phyloP scores from a whole-genome alignment of 1,140 invertebrate species.

The Drosophila miranda region DNA sequence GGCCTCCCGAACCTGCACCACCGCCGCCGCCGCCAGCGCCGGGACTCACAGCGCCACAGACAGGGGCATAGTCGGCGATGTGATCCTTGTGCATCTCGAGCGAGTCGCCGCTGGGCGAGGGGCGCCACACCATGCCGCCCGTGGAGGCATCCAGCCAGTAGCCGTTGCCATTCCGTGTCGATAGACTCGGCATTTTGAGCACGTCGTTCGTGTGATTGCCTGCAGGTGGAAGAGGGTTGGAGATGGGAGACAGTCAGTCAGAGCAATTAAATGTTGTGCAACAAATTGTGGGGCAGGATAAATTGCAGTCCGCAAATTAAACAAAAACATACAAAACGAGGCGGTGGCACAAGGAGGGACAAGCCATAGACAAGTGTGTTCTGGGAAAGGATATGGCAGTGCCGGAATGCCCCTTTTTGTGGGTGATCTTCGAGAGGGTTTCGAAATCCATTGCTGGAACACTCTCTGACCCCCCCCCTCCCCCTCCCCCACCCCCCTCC shows the following conservation, averaged over 20 bases:
- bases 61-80: slow-evolving; percentile 81
- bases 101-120: slow-evolving; percentile 74
- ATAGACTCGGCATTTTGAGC: slow-evolving; percentile 82
- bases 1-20: slow-evolving; percentile 43
- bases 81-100: slow-evolving; percentile 82
- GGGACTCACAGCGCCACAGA: slow-evolving; percentile 63
- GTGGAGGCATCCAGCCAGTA: slow-evolving; percentile 82
- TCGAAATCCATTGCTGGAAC: slow-evolving; percentile 6
- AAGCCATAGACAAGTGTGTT: slow-evolving; percentile 40
- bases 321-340: slow-evolving; percentile 58
- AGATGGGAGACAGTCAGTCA: slow-evolving; percentile 36
- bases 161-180: slow-evolving; percentile 80
- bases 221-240: slow-evolving; percentile 49
- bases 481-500: not conserved
- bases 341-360: too few species aligned
- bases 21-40: slow-evolving; percentile 36
- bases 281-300: slow-evolving; percentile 70
- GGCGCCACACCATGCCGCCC: slow-evolving; percentile 82
- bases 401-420: too few species aligned
- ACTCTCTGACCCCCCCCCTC: too few species aligned
- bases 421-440: too few species aligned
- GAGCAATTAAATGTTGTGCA: slow-evolving; percentile 78
- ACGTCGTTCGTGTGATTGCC: slow-evolving; percentile 81
- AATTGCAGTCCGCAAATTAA: slow-evolving; percentile 74
- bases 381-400: slow-evolving; percentile 21